These are phyloP conservation scores for Holotrichia oblita DNA, from an alignment of 1,140 invertebrate species.

Conservation along the genomic window DNA sequence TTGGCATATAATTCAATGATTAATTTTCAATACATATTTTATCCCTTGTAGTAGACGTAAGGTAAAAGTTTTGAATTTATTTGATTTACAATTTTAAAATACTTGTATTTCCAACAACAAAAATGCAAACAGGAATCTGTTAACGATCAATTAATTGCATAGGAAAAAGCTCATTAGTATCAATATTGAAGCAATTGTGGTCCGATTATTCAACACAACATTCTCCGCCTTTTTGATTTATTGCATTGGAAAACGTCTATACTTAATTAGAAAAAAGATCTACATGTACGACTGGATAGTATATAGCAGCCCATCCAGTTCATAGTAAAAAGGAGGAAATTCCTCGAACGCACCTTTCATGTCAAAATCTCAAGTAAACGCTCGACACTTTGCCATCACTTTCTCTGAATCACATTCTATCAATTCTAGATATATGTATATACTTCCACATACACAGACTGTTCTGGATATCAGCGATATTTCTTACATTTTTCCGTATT, in stretches of 20 bases:
- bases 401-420: background rate
- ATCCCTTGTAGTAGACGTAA: too few species aligned
- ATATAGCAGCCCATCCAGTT: background rate
- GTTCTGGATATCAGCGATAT: too few species aligned
- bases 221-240: slow-evolving; percentile 2
- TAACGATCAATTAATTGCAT: background rate
- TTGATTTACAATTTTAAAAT: too few species aligned
- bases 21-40: too few species aligned
- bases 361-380: background rate
- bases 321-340: background rate
- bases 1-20: too few species aligned
- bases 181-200: background rate
- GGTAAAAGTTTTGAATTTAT: too few species aligned
- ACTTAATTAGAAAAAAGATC: slow-evolving; percentile 1
- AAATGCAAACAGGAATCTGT: background rate
- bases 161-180: background rate
- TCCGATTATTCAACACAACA: background rate
- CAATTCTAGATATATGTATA: background rate
- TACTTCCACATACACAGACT: background rate
- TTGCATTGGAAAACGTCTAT: background rate
- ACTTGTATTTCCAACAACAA: too few species aligned
- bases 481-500: too few species aligned
- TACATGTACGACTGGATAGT: background rate
- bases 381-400: background rate
- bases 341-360: background rate